A percentile compares a stretch with the other conserved stretches of the same genome.
Conservation (phyloP, 2,888 invertebrate species). For the Drosophila austrosaltans region DNA sequence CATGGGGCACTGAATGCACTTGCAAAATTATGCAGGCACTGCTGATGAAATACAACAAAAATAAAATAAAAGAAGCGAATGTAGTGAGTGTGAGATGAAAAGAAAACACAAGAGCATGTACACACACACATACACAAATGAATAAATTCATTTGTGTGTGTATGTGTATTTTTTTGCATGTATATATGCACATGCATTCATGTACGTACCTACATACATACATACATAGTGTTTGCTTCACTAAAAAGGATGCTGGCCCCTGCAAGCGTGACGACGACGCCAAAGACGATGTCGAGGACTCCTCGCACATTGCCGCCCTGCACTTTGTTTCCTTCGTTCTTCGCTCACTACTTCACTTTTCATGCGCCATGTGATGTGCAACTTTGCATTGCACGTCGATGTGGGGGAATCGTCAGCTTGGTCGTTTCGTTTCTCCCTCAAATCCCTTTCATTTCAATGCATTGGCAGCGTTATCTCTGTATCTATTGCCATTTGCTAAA, state of each 20-base stretch:
- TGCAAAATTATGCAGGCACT: constrained; percentile 73
- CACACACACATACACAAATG: not conserved
- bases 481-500: constrained; percentile 41
- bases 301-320: constrained; percentile 27
- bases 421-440: constrained; percentile 22
- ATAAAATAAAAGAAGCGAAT: constrained; percentile 25
- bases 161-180: not conserved
- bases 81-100: constrained; percentile 11
- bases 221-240: constrained; percentile 30
- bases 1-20: constrained; percentile 63
- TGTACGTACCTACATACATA: not conserved
- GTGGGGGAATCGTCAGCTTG: constrained; percentile 26
- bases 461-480: constrained; percentile 62
- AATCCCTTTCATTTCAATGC: constrained; percentile 74
- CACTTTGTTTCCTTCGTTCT: constrained; percentile 68
- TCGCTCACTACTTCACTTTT: constrained; percentile 50
- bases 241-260: constrained; percentile 38
- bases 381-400: constrained; percentile 15
- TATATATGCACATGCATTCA: not conserved
- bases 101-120: constrained; percentile 8
- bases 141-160: too few relatives aligned
- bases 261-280: constrained; percentile 23
- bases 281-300: constrained; percentile 30
- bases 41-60: constrained; percentile 69
- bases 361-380: constrained; percentile 54